Percentiles rank a stretch among this genome's conserved stretches.
Conservation (phyloP, 2,113 vertebrate species). For the Pandion haliaetus region DNA sequence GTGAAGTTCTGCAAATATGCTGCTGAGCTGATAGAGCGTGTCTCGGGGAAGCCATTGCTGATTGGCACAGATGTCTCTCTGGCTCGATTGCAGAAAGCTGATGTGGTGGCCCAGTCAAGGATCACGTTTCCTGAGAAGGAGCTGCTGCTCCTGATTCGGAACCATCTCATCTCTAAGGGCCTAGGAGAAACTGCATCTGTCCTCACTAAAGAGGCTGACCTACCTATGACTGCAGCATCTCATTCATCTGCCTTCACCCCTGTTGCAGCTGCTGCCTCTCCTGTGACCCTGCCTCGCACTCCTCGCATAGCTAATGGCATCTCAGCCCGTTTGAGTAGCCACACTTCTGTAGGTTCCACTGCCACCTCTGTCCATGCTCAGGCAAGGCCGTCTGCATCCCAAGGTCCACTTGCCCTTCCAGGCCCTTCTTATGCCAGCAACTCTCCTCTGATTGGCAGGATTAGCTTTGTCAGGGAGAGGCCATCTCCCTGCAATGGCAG, state of each 20-base stretch:
- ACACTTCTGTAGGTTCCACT: slow-evolving; percentile 75
- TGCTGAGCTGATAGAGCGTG: slow-evolving; percentile 92
- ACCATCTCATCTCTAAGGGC: slow-evolving; percentile 96
- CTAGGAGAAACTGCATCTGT: slow-evolving; percentile 87
- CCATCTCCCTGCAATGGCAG: slow-evolving; percentile 84
- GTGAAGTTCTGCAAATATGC: slow-evolving; percentile 98
- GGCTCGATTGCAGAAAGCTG: slow-evolving; percentile 93
- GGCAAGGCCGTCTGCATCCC: slow-evolving; percentile 80
- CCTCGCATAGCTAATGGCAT: slow-evolving; percentile 92
- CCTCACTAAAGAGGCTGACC: slow-evolving; percentile 93
- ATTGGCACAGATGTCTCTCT: slow-evolving; percentile 95
- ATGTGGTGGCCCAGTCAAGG: slow-evolving; percentile 96
- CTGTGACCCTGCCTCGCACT: slow-evolving; percentile 86
- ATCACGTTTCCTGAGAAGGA: slow-evolving; percentile 97
- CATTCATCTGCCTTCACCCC: slow-evolving; percentile 85
- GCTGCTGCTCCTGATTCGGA: slow-evolving; percentile 91
- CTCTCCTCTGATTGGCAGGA: slow-evolving; percentile 90
- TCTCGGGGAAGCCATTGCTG: slow-evolving; percentile 92
- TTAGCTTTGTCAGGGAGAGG: slow-evolving; percentile 93
- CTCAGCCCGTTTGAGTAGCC: slow-evolving; percentile 79
- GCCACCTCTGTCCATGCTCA: slow-evolving; percentile 78
- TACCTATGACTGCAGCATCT: slow-evolving; percentile 90
- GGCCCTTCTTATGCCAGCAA: slow-evolving; percentile 79
- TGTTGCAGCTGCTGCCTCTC: slow-evolving; percentile 80
- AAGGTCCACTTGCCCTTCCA: slow-evolving; percentile 71